Conservation (phyloP, 2,797 vertebrate genomes). For the Poeciliopsis presidionis region DNA sequence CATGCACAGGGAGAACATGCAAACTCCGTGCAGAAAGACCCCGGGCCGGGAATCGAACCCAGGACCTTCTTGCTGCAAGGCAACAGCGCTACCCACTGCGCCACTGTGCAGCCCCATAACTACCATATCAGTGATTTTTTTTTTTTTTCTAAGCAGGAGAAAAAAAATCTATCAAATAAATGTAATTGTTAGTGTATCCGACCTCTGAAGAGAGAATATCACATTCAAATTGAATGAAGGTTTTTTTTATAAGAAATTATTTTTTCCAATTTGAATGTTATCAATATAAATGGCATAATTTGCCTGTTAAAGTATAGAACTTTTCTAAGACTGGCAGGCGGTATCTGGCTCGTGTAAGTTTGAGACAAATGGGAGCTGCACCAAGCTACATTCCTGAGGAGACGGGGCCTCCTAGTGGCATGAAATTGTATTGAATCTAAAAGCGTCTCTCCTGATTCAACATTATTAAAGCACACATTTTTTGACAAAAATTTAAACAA, state of each 20-base stretch:
- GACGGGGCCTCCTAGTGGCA: neutral
- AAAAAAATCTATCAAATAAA: neutral
- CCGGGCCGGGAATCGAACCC: too few species aligned
- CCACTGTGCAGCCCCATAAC: too few species aligned
- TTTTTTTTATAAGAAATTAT: neutral
- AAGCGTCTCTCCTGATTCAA: neutral
- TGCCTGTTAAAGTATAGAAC: neutral
- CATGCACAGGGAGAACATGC: too few species aligned
- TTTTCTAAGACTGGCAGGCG: neutral
- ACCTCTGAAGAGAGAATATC: neutral
- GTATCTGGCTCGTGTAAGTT: neutral
- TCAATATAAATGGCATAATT: neutral
- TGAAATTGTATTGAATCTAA: neutral
- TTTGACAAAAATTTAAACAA: neutral
- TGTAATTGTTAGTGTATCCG: neutral
- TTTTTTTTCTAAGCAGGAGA: neutral
- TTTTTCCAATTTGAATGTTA: neutral
- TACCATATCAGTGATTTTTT: neutral
- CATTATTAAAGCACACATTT: neutral
- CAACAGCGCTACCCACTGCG: too few species aligned
- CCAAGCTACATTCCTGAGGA: neutral
- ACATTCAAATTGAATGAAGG: neutral
- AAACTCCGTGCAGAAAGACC: too few species aligned
- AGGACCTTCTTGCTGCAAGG: too few species aligned
- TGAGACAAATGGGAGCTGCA: neutral